Evolutionary conservation across 2,797 vertebrate species (phyloP), one percentile per base, ranked within the genome.

Genomic region (Diplodus sargus): DNA sequence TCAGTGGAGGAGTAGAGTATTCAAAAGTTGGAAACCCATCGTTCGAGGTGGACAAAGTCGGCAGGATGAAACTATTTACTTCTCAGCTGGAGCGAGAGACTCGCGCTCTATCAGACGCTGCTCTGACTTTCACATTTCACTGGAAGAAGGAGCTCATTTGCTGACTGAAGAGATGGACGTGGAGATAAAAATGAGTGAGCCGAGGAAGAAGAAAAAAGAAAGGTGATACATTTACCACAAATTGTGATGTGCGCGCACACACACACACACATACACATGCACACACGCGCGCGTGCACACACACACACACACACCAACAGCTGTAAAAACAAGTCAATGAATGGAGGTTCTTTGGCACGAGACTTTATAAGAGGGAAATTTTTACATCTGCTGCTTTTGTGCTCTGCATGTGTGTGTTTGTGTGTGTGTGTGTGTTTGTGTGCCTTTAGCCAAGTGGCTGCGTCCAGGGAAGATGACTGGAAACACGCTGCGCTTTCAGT

Each of bases 281-380:
- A 23, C 16, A 30, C 45, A 23, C 60, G 53, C 87, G 88, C 25
- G 3, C 25, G 1, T 25, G 43, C 67, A 48, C 48, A 51, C 45
- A 59, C 60, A 43, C 23, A 63, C 73, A 43, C 28, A 18, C 23
- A 30, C 39, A 66, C 57, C 39, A 60, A 57, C 87, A 89, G 81
- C 83, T 90, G 86, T 85, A 64, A 71, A 90, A 90, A 90, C 83
- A 89, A 76, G 43, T 25, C 2, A 30, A 74, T 13, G 45, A 62
- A 45, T 20, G 58, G 57, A 85, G 61, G 54, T 16, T 59, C 11
- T 78, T 79, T 52, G 64, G 25, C 67, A 45, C 25, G 42, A 49
- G 61, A 74, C 15, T 18, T 17, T 71, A 54, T 39, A 52, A 43
- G 49, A 65, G 34, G 34, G 65, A 77, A 81, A 68, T 16, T 14